These are phyloP conservation scores for Belonocnema kinseyi DNA, from an alignment of 1,140 invertebrate species.

Conservation along the genomic window DNA sequence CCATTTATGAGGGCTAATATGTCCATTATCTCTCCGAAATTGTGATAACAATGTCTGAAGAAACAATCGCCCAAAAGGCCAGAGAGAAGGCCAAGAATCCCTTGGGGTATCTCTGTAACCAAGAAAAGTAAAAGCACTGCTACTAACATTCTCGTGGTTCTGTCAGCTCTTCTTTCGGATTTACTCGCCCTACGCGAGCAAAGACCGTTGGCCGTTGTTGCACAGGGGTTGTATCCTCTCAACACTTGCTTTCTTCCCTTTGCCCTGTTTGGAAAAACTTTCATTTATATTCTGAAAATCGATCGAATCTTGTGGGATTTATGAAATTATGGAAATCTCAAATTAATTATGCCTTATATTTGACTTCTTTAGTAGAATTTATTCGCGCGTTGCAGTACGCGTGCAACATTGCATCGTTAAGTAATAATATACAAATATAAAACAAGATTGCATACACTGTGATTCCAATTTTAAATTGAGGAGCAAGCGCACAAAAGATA, in stretches of 20 bases:
- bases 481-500: too few relatives aligned
- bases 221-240: constrained; percentile 79
- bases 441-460: too few relatives aligned
- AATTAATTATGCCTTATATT: neutral
- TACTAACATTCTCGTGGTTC: constrained; percentile 93
- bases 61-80: constrained; percentile 84
- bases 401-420: too few relatives aligned
- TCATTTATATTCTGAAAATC: constrained; percentile 3
- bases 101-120: constrained; percentile 91
- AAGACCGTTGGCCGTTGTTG: constrained; percentile 59
- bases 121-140: constrained; percentile 91
- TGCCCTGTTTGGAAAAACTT: constrained; percentile 72
- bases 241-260: constrained; percentile 82
- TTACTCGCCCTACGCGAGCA: constrained; percentile 73
- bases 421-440: too few relatives aligned
- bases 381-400: too few relatives aligned
- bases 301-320: neutral
- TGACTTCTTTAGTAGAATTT: neutral
- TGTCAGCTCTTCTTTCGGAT: constrained; percentile 84
- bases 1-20: constrained; percentile 93
- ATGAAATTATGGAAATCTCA: neutral
- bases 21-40: constrained; percentile 94
- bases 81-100: constrained; percentile 84
- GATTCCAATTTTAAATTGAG: too few relatives aligned
- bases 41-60: constrained; percentile 84